phyloP scores from a whole-genome alignment of 2,797 vertebrate genomes.

The Alcedo quadribrachys region DNA sequence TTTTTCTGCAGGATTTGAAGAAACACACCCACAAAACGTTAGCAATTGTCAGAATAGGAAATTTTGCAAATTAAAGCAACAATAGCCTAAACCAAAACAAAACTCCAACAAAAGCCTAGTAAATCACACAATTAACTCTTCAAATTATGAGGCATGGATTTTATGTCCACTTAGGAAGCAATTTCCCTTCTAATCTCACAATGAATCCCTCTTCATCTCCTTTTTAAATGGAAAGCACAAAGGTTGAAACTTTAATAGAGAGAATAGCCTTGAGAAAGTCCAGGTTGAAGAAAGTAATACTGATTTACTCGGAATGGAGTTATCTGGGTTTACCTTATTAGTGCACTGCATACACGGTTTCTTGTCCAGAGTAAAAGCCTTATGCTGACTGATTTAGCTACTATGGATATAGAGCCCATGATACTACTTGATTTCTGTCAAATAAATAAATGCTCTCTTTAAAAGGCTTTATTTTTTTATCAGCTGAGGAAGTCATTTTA shows the following conservation, averaged over 20 bases:
- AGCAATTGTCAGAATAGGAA: neutral
- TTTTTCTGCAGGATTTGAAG: slow-evolving; percentile 13
- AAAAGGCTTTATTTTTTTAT: neutral
- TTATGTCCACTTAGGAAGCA: neutral
- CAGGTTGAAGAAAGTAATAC: neutral
- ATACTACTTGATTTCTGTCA: neutral
- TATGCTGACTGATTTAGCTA: neutral
- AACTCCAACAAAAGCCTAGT: neutral
- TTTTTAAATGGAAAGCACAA: neutral
- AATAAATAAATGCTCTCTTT: neutral
- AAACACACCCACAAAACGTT: neutral
- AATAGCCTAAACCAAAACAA: neutral
- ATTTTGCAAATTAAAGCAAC: neutral
- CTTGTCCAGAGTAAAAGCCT: neutral
- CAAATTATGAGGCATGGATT: neutral
- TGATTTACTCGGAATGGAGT: neutral
- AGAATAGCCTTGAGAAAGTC: neutral
- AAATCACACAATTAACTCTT: neutral
- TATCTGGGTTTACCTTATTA: neutral
- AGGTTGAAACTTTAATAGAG: neutral
- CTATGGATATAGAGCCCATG: neutral
- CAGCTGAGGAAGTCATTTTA: neutral
- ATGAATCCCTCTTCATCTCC: neutral
- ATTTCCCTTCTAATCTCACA: neutral
- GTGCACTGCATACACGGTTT: neutral